Percentiles rank a stretch among this genome's conserved stretches.
Evolutionary conservation across 2,888 invertebrate species (phyloP).

Genomic region (Dolichopus griseipennis): DNA sequence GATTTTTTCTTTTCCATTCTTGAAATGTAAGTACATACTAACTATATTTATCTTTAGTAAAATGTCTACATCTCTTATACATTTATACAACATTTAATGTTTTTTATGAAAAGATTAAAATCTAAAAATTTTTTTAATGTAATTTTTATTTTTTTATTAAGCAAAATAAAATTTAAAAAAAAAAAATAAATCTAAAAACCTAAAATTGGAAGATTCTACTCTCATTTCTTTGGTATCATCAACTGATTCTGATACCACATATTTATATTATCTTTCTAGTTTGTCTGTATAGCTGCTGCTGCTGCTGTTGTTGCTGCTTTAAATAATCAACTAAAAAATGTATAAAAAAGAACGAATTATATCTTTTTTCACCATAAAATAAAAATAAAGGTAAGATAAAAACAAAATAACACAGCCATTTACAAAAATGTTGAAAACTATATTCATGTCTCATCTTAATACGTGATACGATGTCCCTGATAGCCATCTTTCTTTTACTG

Average conservation of each 20-base stretch:
- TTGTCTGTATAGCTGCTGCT: neutral
- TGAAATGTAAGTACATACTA: too few relatives aligned
- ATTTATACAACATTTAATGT: too few relatives aligned
- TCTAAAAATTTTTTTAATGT: neutral
- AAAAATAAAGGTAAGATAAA: neutral
- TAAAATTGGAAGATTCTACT: neutral
- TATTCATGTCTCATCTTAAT: slow-evolving; percentile 5
- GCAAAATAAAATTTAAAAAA: neutral
- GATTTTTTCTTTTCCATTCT: too few relatives aligned
- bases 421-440: slow-evolving; percentile 9
- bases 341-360: neutral
- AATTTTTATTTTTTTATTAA: neutral
- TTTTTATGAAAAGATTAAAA: neutral
- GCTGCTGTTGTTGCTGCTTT: neutral
- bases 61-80: too few relatives aligned
- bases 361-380: neutral
- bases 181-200: neutral
- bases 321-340: neutral
- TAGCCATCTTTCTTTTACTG: neutral
- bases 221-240: neutral
- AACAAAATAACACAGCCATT: neutral
- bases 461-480: slow-evolving; percentile 8
- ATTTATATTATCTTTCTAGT: neutral
- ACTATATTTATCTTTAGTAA: too few relatives aligned
- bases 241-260: neutral